phyloP scores from a whole-genome alignment of 2,797 vertebrate species.

The Podarcis lilfordi region DNA sequence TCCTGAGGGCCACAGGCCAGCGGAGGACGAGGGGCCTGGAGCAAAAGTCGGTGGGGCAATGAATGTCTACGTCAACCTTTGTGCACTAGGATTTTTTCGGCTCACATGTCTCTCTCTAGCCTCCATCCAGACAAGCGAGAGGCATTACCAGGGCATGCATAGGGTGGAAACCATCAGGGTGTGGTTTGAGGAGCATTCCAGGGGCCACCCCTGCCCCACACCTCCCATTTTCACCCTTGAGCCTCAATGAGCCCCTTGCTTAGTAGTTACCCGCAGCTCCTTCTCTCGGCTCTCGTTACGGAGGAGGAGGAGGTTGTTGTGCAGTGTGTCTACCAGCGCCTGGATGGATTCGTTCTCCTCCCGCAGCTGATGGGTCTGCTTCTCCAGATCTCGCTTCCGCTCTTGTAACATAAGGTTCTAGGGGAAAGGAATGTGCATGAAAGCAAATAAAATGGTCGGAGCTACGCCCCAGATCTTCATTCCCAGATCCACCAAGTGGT shows the following conservation, averaged over 20 bases:
- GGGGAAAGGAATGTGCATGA: not conserved
- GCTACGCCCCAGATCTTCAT: not conserved
- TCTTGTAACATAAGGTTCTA: constrained; percentile 72
- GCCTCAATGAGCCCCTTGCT: not conserved
- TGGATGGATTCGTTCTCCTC: constrained; percentile 63
- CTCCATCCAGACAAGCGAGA: too few relatives aligned
- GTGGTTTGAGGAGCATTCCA: too few relatives aligned
- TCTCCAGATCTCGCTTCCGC: constrained; percentile 67
- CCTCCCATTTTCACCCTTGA: not conserved
- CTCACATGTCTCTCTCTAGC: too few relatives aligned
- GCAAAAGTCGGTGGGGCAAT: too few relatives aligned
- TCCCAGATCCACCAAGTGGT: not conserved
- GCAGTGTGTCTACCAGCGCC: constrained; percentile 50
- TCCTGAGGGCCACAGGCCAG: too few relatives aligned
- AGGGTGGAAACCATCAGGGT: too few relatives aligned
- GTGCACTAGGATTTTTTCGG: too few relatives aligned
- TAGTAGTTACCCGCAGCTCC: constrained; percentile 59
- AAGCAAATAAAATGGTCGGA: not conserved
- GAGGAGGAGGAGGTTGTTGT: constrained; percentile 64
- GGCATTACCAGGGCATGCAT: too few relatives aligned
- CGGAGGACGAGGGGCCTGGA: too few relatives aligned
- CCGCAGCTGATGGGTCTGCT: constrained; percentile 59
- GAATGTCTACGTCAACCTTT: too few relatives aligned
- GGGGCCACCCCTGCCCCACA: not conserved
- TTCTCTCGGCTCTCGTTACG: constrained; percentile 57